Evolutionary conservation across 2,888 invertebrate species (phyloP), one percentile per base, ranked within the genome.

Genomic region (Glyphotaelius pellucidus): DNA sequence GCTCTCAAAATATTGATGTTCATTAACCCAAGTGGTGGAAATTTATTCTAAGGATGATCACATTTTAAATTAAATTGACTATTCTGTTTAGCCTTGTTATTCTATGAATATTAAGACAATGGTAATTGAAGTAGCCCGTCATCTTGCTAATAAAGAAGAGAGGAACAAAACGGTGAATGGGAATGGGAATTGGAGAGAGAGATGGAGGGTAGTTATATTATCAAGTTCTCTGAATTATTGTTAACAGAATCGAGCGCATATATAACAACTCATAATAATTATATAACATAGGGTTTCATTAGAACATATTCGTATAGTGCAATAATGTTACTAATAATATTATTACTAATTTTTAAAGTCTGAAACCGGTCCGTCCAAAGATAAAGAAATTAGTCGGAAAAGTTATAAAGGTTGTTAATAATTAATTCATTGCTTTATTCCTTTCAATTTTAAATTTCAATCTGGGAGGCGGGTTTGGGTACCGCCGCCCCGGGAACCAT

Each of bases 1-100:
- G 42, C 42, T 42, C n/a, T 25, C 38, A 67, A 42, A 86, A 42
- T 86, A 42, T 86, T 86, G 35, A 42, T 42, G 42, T 86, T 86
- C 35, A 86, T 86, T 42, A 86, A 30, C 86, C 42, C 86, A 42
- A 86, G 86, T 86, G 32, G 83, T 83, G 83, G n/a, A 86, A 86
- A 42, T 86, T 38, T 30, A 42, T 42, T 86, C 67, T 67, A 67
- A 67, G 67, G 67, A 67, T 67, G 67, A 67, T 67, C 67, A 67
- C 67, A 67, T 67, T 67, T 67, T 67, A 67, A 67, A 67, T 67
- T 67, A 67, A 67, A 67, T 67, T 67, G 67, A 67, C 67, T 67
- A 67, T 67, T 67, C 67, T 67, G 67, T 67, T 67, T 67, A 67
- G 67, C 67, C 67, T 67, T 67, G 67, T 67, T 67, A 67, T 67